phyloP scores from a whole-genome alignment of 2,113 vertebrate genomes.

The Epinephelus cyanopodus region DNA sequence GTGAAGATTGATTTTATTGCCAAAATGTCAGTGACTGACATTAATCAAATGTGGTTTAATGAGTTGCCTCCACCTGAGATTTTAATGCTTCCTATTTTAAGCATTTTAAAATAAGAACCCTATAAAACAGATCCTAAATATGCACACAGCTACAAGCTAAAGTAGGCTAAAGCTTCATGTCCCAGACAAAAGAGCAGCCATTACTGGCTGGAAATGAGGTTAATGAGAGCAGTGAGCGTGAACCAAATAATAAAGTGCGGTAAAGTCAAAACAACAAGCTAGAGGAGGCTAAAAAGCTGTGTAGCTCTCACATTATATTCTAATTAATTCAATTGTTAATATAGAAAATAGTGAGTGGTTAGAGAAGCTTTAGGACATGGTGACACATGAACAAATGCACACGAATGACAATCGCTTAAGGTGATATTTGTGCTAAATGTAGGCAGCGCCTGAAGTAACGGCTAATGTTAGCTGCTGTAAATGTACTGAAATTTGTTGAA shows the following conservation, averaged over 20 bases:
- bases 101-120: not conserved
- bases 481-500: too few relatives aligned
- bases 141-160: not conserved
- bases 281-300: not conserved
- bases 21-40: too few relatives aligned
- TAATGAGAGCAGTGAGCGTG: too few relatives aligned
- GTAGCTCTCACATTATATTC: not conserved
- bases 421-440: too few relatives aligned
- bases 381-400: too few relatives aligned
- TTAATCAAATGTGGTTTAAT: not conserved
- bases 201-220: too few relatives aligned
- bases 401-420: too few relatives aligned
- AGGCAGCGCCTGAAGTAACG: too few relatives aligned
- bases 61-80: too few relatives aligned
- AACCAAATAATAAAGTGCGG: not conserved
- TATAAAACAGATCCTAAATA: not conserved
- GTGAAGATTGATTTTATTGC: not conserved
- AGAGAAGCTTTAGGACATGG: not conserved
- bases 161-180: not conserved
- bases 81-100: too few relatives aligned
- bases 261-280: not conserved
- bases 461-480: too few relatives aligned
- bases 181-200: too few relatives aligned
- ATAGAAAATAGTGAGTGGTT: not conserved
- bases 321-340: not conserved